A percentile compares a stretch with the other conserved stretches of the same genome.
Evolutionary conservation across 2,888 invertebrate species (phyloP).

Genomic region (Fissipunctia ypsillon): DNA sequence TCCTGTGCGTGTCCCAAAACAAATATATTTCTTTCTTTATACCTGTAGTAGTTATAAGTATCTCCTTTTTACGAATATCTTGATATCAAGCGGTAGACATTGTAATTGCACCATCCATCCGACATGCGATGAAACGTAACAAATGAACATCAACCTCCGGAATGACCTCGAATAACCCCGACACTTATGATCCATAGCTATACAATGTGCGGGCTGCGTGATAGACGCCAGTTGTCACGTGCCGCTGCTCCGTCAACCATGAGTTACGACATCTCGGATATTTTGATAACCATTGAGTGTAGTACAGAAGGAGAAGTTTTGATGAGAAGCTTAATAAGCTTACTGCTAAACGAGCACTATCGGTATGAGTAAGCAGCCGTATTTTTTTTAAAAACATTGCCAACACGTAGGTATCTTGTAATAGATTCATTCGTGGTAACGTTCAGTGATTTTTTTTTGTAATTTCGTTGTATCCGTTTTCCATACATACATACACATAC

Average conservation of each 20-base stretch:
- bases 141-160: neutral
- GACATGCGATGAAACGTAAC: slow-evolving; percentile 1
- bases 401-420: too few relatives aligned
- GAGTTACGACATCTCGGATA: slow-evolving; percentile 32
- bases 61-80: neutral
- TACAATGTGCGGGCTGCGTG: slow-evolving; percentile 1
- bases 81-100: neutral
- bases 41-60: neutral
- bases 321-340: too few relatives aligned
- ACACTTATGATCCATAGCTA: slow-evolving; percentile 12
- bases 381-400: neutral
- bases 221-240: slow-evolving; percentile 46
- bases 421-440: too few relatives aligned
- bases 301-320: slow-evolving; percentile 23
- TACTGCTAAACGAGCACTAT: neutral
- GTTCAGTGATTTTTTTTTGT: too few relatives aligned
- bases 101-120: neutral
- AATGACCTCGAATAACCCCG: slow-evolving; percentile 40
- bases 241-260: slow-evolving; percentile 29
- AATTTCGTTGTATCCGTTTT: neutral
- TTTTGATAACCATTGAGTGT: neutral
- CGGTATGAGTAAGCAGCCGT: neutral
- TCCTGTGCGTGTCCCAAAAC: neutral
- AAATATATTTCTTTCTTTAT: neutral
- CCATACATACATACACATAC: too few relatives aligned